Evolutionary conservation across 2,113 vertebrate genomes (phyloP), one percentile per base, ranked within the genome.

Genomic region (Haemorhous mexicanus): DNA sequence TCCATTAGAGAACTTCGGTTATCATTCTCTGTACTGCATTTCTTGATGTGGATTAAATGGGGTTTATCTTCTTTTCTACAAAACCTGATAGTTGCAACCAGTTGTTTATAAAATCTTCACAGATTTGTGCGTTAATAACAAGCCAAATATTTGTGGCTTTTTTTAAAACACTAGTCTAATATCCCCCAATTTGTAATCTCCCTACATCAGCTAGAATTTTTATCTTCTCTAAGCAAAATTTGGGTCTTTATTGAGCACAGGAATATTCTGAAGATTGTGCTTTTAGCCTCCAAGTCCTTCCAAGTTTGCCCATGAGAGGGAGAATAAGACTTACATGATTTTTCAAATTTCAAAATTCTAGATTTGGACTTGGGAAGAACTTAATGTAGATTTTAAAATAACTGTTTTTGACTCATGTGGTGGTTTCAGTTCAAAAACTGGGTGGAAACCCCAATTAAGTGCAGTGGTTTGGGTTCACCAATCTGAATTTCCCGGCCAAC

Each of bases 91-190:
- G 46, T 9, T 86, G 79, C 39, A 73, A 78, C 72, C 43, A 52
- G 61, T 44, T 86, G 62, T 91, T 96, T 92, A 87, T 77, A 88
- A 92, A 97, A 95, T 92, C 94, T 93, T 84, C 92, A 64, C 72
- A 72, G 47, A 66, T 92, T 16, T n/a, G 61, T 79, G 62, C 73
- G 37, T 87, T 87, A 92, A 96, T 92, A 74, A 87, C n/a, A 41
- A 93, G 77, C 23, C 68, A 89, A 95, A 21, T 55, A 20, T 52
- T 87, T 87, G 77, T 82, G 87, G 88, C 66, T 96, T 93, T 95
- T 95, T 84, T 52, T 76, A 81, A 85, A 91, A 84, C 3, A 8
- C 59, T 52, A 43, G 43, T 86, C 77, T 73, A 92, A 69, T 84
- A 95, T 88, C 43, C 21, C 56, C 70, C 20, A 16, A 89, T 79